phyloP scores from a whole-genome alignment of 1,140 invertebrate species.

The Ylistrum balloti region DNA sequence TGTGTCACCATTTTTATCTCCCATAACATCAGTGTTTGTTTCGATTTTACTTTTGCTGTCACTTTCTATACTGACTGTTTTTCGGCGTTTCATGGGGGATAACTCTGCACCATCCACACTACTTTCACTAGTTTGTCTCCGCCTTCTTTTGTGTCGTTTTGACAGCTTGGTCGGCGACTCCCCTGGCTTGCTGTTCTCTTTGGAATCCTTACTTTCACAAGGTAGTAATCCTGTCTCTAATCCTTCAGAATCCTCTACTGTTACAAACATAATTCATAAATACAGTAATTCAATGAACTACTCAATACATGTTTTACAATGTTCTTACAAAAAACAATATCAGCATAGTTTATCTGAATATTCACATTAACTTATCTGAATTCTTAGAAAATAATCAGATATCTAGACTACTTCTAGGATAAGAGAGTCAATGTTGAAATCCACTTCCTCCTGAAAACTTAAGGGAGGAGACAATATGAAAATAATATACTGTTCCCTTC shows the following conservation, averaged over 20 bases:
- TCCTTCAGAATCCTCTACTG: background rate
- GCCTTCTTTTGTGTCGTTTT: slow-evolving; percentile 61
- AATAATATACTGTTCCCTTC: no score
- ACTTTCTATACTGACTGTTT: slow-evolving; percentile 42
- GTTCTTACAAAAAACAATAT: no score
- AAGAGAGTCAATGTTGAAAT: no score
- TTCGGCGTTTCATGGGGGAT: slow-evolving; percentile 53
- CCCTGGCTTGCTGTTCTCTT: slow-evolving; percentile 41
- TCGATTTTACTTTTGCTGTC: background rate
- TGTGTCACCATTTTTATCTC: background rate
- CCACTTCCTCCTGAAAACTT: no score
- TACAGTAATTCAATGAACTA: no score
- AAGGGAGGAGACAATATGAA: no score
- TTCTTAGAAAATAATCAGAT: no score
- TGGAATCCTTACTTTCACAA: slow-evolving; percentile 6
- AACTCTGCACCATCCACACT: slow-evolving; percentile 56
- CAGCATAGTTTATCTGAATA: no score
- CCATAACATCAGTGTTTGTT: background rate
- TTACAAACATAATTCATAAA: background rate
- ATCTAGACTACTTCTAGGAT: no score
- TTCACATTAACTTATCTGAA: no score
- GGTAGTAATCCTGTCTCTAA: background rate
- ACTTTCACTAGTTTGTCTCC: slow-evolving; percentile 61
- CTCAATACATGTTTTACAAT: no score
- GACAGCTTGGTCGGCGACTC: slow-evolving; percentile 53